phyloP scores from a whole-genome alignment of 2,113 vertebrate genomes.

The Tachysurus vachellii region DNA sequence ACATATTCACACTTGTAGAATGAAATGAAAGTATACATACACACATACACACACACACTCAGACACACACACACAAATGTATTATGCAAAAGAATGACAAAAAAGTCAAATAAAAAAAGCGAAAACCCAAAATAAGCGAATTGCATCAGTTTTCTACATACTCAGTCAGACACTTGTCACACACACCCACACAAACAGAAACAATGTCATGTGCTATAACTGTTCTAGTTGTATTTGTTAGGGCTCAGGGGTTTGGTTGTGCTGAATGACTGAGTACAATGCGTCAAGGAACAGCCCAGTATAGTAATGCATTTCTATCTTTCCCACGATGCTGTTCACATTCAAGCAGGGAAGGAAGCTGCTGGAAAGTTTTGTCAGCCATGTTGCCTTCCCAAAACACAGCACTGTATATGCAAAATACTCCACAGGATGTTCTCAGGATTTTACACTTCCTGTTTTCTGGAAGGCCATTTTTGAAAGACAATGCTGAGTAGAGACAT shows the following conservation, averaged over 20 bases:
- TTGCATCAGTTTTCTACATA: background rate
- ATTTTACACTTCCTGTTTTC: constrained; percentile 75
- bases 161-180: background rate
- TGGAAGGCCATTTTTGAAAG: constrained; percentile 48
- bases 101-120: background rate
- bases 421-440: constrained; percentile 75
- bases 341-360: constrained; percentile 69
- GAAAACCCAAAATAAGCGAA: background rate
- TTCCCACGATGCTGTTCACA: constrained; percentile 75
- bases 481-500: constrained; percentile 56
- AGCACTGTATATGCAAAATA: constrained; percentile 59
- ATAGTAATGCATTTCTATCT: constrained; percentile 59
- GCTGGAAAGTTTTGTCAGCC: constrained; percentile 58
- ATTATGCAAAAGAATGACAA: background rate
- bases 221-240: constrained; percentile 34
- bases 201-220: constrained; percentile 45
- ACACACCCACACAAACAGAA: constrained; percentile 17
- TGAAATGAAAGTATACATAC: background rate
- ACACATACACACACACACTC: background rate
- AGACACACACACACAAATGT: background rate
- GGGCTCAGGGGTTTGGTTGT: constrained; percentile 42
- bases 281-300: constrained; percentile 34
- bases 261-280: constrained; percentile 59
- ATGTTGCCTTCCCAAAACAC: constrained; percentile 43
- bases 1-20: background rate